These are phyloP conservation scores for Ruditapes philippinarum DNA, from an alignment of 1,140 invertebrate species.

Conservation along the genomic window DNA sequence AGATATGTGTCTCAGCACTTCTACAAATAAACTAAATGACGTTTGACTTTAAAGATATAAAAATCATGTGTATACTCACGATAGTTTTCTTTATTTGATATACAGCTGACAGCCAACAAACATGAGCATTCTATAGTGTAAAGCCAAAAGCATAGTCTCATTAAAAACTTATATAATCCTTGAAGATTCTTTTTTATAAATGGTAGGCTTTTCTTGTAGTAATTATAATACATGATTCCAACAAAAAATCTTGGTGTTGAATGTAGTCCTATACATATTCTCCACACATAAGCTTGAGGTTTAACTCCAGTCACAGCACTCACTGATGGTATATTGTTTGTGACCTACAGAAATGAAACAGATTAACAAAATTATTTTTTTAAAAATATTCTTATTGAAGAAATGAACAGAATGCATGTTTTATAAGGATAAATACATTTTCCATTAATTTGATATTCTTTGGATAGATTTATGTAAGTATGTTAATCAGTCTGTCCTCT, in stretches of 20 bases:
- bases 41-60: too few species aligned
- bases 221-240: slow-evolving; percentile 91
- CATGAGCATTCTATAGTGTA: slow-evolving; percentile 94
- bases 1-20: too few species aligned
- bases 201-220: slow-evolving; percentile 87
- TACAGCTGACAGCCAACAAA: slow-evolving; percentile 95
- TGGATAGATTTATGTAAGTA: too few species aligned
- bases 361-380: too few species aligned
- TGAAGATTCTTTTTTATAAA: slow-evolving; percentile 77
- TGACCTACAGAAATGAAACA: slow-evolving; percentile 88
- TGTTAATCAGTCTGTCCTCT: too few species aligned
- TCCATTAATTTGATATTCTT: too few species aligned
- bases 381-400: too few species aligned
- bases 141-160: slow-evolving; percentile 93
- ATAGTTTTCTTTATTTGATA: slow-evolving; percentile 97
- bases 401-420: too few species aligned
- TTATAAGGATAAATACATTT: too few species aligned
- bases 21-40: too few species aligned
- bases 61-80: too few species aligned
- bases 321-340: slow-evolving; percentile 96
- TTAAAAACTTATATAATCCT: slow-evolving; percentile 88
- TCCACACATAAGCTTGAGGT: slow-evolving; percentile 96
- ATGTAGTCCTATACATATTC: slow-evolving; percentile 95
- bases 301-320: slow-evolving; percentile 97
- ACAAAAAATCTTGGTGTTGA: slow-evolving; percentile 94